Conservation (phyloP, 2,113 vertebrate species). For the Trogon melanurus region DNA sequence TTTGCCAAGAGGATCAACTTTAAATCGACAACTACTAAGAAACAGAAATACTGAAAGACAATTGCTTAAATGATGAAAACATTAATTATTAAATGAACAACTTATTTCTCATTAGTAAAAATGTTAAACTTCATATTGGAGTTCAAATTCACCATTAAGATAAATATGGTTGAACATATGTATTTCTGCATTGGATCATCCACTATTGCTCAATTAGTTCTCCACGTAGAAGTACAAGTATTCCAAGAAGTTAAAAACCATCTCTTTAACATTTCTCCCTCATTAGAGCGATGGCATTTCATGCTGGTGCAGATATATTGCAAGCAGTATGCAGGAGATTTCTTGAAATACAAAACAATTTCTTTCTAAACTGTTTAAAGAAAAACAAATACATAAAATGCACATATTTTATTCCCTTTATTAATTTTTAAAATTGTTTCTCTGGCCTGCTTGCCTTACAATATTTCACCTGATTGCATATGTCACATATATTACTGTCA, state of each 20-base stretch:
- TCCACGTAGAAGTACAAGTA: neutral
- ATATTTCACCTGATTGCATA: slow-evolving; percentile 28
- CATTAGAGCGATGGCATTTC: neutral
- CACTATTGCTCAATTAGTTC: neutral
- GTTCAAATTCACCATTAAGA: neutral
- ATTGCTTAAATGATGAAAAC: neutral
- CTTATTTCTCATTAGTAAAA: neutral
- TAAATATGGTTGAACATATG: rapidly evolving
- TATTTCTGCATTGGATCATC: neutral
- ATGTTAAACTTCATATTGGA: neutral
- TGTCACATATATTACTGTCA: slow-evolving; percentile 7
- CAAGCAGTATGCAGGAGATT: neutral
- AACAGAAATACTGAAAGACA: neutral
- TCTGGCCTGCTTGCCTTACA: neutral
- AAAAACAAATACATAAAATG: neutral
- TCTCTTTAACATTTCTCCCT: neutral
- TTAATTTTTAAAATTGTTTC: slow-evolving; percentile 17
- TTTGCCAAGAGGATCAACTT: neutral
- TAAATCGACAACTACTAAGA: neutral
- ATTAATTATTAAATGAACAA: neutral
- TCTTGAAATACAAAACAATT: neutral
- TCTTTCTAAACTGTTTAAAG: neutral
- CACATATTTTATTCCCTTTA: slow-evolving; percentile 34
- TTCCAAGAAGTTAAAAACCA: neutral
- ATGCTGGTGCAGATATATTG: neutral